phyloP scores from a whole-genome alignment of 2,113 vertebrate genomes.

The Alaudala cheleensis region DNA sequence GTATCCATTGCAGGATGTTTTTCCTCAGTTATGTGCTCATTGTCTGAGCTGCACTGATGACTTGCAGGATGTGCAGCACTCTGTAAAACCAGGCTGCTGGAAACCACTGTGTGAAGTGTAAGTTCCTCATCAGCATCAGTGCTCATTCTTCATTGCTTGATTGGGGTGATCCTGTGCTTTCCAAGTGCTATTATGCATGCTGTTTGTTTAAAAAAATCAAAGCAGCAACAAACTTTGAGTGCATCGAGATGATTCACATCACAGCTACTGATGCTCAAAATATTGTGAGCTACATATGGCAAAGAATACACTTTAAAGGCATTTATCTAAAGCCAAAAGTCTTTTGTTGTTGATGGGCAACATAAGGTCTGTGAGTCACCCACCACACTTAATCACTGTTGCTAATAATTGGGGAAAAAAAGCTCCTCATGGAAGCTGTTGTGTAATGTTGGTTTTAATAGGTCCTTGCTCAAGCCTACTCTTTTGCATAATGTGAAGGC shows the following conservation, averaged over 20 bases:
- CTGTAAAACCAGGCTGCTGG: not conserved
- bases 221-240: not conserved
- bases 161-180: not conserved
- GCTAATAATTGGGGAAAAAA: not conserved
- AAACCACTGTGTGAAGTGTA: not conserved
- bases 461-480: not conserved
- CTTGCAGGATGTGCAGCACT: not conserved
- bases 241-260: not conserved
- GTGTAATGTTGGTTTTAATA: not conserved
- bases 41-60: not conserved
- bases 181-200: not conserved
- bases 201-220: not conserved
- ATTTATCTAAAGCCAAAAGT: not conserved
- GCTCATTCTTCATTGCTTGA: not conserved
- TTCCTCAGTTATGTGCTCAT: accelerated
- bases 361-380: not conserved
- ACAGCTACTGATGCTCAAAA: not conserved
- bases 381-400: not conserved
- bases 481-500: not conserved
- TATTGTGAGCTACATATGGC: not conserved
- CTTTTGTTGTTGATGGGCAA: not conserved
- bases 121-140: not conserved
- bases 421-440: not conserved
- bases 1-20: not conserved
- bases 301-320: not conserved